Evolutionary conservation across 2,888 invertebrate genomes (phyloP).

Genomic region (Chesias legatella): DNA sequence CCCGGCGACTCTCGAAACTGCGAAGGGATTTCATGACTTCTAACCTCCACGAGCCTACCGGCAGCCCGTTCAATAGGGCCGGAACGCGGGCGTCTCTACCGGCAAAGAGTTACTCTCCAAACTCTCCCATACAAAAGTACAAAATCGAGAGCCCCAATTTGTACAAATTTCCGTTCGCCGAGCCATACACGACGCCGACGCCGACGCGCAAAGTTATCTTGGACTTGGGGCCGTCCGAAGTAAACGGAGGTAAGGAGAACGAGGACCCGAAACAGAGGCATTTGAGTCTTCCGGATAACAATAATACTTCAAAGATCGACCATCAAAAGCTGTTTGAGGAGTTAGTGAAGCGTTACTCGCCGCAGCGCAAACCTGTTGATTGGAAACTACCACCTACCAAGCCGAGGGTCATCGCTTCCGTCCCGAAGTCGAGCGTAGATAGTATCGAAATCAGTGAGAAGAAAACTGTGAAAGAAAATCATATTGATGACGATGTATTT

Average conservation of each 20-base stretch:
- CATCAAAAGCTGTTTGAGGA: constrained; percentile 71
- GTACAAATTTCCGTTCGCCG: constrained; percentile 75
- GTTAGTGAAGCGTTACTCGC: constrained; percentile 69
- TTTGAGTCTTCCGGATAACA: constrained; percentile 51
- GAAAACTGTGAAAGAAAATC: constrained; percentile 39
- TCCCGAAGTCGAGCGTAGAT: constrained; percentile 63
- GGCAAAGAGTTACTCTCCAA: constrained; percentile 46
- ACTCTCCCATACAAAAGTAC: constrained; percentile 44
- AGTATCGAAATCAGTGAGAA: constrained; percentile 50
- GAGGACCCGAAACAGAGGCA: constrained; percentile 53
- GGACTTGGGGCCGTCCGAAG: constrained; percentile 52
- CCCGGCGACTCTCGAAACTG: constrained; percentile 65
- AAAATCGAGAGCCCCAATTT: constrained; percentile 72
- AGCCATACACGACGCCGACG: constrained; percentile 71
- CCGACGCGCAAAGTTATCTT: constrained; percentile 60
- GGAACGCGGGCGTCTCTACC: constrained; percentile 68
- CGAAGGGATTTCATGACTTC: constrained; percentile 69
- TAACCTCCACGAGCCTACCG: constrained; percentile 67
- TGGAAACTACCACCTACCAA: constrained; percentile 72
- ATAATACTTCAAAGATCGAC: constrained; percentile 54
- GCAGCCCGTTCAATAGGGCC: constrained; percentile 54
- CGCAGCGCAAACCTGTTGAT: constrained; percentile 68
- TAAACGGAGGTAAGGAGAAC: constrained; percentile 56
- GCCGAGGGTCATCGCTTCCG: constrained; percentile 66
- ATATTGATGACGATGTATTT: constrained; percentile 63